These are phyloP conservation scores for Podabrus alpinus DNA, from an alignment of 2,888 invertebrate species.

Conservation along the genomic window DNA sequence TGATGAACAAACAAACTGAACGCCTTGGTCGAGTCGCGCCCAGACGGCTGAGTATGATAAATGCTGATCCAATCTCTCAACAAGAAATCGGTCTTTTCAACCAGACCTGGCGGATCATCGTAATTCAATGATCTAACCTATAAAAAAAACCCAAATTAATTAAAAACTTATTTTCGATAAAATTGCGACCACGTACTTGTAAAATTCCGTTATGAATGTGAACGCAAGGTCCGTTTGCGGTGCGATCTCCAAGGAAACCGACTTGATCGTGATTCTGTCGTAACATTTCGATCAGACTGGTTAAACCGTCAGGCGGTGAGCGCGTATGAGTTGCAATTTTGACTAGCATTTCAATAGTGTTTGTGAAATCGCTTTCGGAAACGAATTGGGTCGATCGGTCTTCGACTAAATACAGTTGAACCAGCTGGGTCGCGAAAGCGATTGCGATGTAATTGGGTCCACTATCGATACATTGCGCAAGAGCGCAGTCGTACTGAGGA, in stretches of 20 bases:
- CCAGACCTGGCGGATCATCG: constrained; percentile 90
- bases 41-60: constrained; percentile 79
- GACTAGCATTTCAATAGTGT: constrained; percentile 83
- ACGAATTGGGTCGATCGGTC: constrained; percentile 78
- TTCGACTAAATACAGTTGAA: constrained; percentile 84
- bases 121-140: constrained; percentile 84
- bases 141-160: too few relatives aligned
- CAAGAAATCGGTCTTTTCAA: constrained; percentile 93
- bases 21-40: constrained; percentile 85
- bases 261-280: constrained; percentile 74
- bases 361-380: constrained; percentile 82
- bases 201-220: constrained; percentile 93
- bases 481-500: constrained; percentile 79
- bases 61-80: constrained; percentile 95
- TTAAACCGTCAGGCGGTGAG: constrained; percentile 82
- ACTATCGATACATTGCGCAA: constrained; percentile 86
- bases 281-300: constrained; percentile 79
- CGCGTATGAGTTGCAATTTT: constrained; percentile 76
- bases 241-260: constrained; percentile 75
- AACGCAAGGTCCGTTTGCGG: constrained; percentile 78
- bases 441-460: constrained; percentile 72
- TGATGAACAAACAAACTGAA: constrained; percentile 93
- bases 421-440: constrained; percentile 87
- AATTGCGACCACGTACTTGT: constrained; percentile 62
- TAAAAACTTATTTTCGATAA: not conserved